These are phyloP conservation scores for Scaptomyza montana DNA, from an alignment of 1,140 invertebrate species.

Conservation along the genomic window DNA sequence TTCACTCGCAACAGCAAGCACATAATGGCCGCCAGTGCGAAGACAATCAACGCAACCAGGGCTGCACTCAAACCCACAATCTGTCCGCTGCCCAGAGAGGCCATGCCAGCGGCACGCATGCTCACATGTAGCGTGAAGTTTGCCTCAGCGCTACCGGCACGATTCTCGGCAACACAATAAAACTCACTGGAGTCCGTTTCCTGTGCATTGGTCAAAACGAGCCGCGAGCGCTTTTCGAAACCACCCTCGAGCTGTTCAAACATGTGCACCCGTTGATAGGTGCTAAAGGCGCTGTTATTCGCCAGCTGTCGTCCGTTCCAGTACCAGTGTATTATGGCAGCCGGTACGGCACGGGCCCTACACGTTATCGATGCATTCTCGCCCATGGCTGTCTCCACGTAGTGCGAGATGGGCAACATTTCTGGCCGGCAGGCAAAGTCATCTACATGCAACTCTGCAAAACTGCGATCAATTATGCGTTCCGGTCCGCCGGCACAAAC, in stretches of 20 bases:
- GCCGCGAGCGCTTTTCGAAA: constrained; percentile 89
- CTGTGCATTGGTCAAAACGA: constrained; percentile 94
- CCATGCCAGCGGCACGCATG: constrained; percentile 90
- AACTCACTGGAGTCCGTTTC: constrained; percentile 95
- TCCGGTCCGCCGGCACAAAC: constrained; percentile 89
- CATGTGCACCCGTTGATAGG: constrained; percentile 92
- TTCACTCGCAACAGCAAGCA: constrained; percentile 89
- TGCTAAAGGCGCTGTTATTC: constrained; percentile 91
- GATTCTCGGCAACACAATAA: constrained; percentile 95
- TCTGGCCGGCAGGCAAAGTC: constrained; percentile 95
- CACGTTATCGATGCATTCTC: constrained; percentile 94
- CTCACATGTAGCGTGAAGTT: constrained; percentile 95
- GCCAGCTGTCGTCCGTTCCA: constrained; percentile 92
- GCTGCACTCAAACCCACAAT: constrained; percentile 93
- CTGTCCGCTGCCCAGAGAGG: constrained; percentile 91
- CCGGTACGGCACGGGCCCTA: constrained; percentile 90
- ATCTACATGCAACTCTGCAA: constrained; percentile 90
- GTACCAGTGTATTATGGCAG: constrained; percentile 93
- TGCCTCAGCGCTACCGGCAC: constrained; percentile 94
- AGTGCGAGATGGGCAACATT: constrained; percentile 89
- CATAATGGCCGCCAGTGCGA: constrained; percentile 90
- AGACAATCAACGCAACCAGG: constrained; percentile 90
- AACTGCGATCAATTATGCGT: constrained; percentile 87
- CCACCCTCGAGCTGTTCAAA: constrained; percentile 88
- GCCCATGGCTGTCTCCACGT: constrained; percentile 90